Evolutionary conservation across 2,113 vertebrate genomes (phyloP), one percentile per base, ranked within the genome.

Genomic region (Indicator maculatus): DNA sequence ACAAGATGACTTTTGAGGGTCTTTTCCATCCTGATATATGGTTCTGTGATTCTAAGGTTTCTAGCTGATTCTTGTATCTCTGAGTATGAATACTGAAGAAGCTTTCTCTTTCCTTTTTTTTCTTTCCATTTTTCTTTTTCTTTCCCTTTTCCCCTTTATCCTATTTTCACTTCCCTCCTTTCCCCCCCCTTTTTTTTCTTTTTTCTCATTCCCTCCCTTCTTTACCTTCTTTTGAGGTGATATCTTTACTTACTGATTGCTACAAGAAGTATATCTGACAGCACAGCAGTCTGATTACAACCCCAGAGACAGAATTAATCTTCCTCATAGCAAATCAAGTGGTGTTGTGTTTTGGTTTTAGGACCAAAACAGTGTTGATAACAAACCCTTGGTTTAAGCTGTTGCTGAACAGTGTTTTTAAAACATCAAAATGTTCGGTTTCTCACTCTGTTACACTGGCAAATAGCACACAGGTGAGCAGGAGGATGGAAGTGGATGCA

Each of bases 141-240:
- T 5, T 3, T 5, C 16, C 9, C 31, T 7, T 7, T 5, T 28
- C 23, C 8, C 1, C 12, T 13, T 38, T 23, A 10, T 16, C 15
- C 1, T 9, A 30, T 39, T 7, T 7, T 36, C 36, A 36, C 36
- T 36, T 36, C 36, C 36, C 36, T 36, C 36, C 7, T 8, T 36
- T 36, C 36, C 36, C 36, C 8, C 36, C 7, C 13, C 11, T 39
- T 23, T 19, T 5, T 28, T 13, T 14, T 5, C 11, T 4, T 3
- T 16, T 10, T 18, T 3, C 5, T 45, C 44, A 16, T 16, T 11
- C 13, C 3, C 5, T 44, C 36, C 8, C 3, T 11, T 0, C 1
- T 52, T 23, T 38, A 73, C 2, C 9, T 36, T 56, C 8, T 69
- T 8, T 72, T 89, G 16, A 67, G 16, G 16, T 52, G 6, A 16